Evolutionary conservation across 23 tunicate genomes (phyloP), one percentile per base, ranked within the genome.

Genomic region (Halocynthia roretzi): DNA sequence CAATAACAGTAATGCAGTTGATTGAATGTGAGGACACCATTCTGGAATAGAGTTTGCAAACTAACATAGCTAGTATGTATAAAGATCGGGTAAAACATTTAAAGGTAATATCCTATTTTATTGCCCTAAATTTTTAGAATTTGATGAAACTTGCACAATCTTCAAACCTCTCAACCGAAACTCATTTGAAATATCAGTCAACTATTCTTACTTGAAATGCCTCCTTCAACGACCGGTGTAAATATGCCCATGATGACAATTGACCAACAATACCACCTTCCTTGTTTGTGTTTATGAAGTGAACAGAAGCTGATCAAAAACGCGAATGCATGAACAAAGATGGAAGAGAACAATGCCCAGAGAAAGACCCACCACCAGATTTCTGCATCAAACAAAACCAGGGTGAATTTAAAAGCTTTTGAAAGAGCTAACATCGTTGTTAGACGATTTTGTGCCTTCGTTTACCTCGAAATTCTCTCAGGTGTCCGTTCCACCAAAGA

Each of bases 321-420:
- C 6, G 77, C 86, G 11, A 87, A 52, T 7, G 72, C 80, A 64
- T 87, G 86, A 14, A 82, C 86, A 62, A 83, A 58, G 8, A 87
- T 50, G 8, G 93, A 87, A 76, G 93, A 87, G 55, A 87, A 77
- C 14, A 87, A 40, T 14, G 84, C 93, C 83, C 93, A 82, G 10
- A 87, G 73, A 77, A 87, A 87, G 6, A 77, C 72, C 86, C 93
- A 82, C 86, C 83, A 77, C 86, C 86, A 82, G 56, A 83, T 87
- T 9, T 87, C 93, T 87, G 79, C 17, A 82, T 80, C 73, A 78
- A 69, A 68, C 14, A 19, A 44, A 52, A 54, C 2, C 77, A 50
- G 51, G 5, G 12, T 12, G 18, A 49, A 20, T n/a, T 44, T 11
- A 50, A 68, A 19, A 17, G 44, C 19, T 68, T 2, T 68, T 20